phyloP scores from a whole-genome alignment of 2,888 invertebrate genomes.

The Gymnosoma rotundatum region DNA sequence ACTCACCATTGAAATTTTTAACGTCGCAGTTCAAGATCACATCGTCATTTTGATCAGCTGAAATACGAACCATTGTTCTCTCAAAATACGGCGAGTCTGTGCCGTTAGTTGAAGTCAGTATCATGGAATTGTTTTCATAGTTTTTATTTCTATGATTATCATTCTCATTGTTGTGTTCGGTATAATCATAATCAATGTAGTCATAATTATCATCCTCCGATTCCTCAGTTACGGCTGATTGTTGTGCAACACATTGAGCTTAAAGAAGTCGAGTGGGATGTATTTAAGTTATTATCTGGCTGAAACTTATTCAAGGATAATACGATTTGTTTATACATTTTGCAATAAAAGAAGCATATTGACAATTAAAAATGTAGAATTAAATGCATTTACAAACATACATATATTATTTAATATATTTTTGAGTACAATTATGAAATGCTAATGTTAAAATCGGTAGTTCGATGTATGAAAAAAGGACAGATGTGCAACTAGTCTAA shows the following conservation, averaged over 20 bases:
- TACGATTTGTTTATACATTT: constrained; percentile 14
- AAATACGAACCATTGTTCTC: constrained; percentile 69
- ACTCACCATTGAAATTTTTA: constrained; percentile 77
- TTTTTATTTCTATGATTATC: constrained; percentile 59
- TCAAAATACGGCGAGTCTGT: constrained; percentile 77
- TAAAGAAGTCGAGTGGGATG: constrained; percentile 51
- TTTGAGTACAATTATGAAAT: no score
- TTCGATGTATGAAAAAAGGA: no score
- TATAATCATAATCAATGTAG: constrained; percentile 75
- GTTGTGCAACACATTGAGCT: constrained; percentile 46
- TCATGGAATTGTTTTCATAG: constrained; percentile 30
- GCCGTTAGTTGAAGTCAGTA: neutral
- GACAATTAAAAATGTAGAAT: neutral
- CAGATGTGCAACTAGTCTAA: no score
- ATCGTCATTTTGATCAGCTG: constrained; percentile 76
- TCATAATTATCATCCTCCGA: constrained; percentile 67
- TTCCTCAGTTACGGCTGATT: constrained; percentile 11
- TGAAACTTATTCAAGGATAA: constrained; percentile 44
- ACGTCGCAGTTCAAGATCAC: constrained; percentile 78
- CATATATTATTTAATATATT: no score
- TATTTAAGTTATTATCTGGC: constrained; percentile 41
- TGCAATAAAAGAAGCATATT: constrained; percentile 43
- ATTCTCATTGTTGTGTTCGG: constrained; percentile 65
- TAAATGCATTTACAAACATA: no score
- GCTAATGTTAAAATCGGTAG: no score